phyloP scores from a whole-genome alignment of 2,888 invertebrate genomes.

The Panopea generosa region DNA sequence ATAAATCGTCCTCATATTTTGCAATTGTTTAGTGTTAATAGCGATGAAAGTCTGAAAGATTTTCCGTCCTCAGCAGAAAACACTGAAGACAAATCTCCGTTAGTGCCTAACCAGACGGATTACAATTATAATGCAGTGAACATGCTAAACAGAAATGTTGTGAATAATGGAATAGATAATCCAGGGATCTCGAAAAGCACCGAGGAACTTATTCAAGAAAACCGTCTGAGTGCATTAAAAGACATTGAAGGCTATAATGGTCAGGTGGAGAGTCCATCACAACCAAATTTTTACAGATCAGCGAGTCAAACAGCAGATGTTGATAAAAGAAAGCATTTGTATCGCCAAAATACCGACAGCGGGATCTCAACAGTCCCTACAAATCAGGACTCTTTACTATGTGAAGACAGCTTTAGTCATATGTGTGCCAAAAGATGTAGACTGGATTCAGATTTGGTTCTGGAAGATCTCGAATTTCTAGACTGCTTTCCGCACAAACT shows the following conservation, averaged over 20 bases:
- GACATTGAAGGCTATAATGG: slow-evolving; percentile 5
- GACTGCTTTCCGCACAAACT: slow-evolving; percentile 58
- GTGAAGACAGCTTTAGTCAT: slow-evolving; percentile 22
- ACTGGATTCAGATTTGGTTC: slow-evolving; percentile 59
- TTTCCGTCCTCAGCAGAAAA: slow-evolving; percentile 57
- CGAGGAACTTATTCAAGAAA: slow-evolving; percentile 55
- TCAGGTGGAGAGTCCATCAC: background rate
- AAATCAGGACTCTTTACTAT: slow-evolving; percentile 8
- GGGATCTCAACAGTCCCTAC: background rate
- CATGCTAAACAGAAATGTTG: slow-evolving; percentile 45
- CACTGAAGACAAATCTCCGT: slow-evolving; percentile 62
- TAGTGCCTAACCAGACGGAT: slow-evolving; percentile 51
- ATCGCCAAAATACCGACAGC: slow-evolving; percentile 1
- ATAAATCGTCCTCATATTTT: background rate
- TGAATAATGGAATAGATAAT: slow-evolving; percentile 63
- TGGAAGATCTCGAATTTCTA: slow-evolving; percentile 65
- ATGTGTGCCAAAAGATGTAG: slow-evolving; percentile 29
- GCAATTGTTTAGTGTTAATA: background rate
- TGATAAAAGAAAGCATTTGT: slow-evolving; percentile 14
- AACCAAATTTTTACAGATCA: slow-evolving; percentile 26
- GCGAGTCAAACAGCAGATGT: slow-evolving; percentile 28
- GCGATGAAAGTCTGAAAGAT: slow-evolving; percentile 44
- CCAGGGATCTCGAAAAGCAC: slow-evolving; percentile 62
- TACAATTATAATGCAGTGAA: slow-evolving; percentile 49
- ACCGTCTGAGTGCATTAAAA: background rate